Percentiles rank a stretch among this genome's conserved stretches.
Conservation (phyloP, 2,797 vertebrate genomes). For the Jordanella pulchra region DNA sequence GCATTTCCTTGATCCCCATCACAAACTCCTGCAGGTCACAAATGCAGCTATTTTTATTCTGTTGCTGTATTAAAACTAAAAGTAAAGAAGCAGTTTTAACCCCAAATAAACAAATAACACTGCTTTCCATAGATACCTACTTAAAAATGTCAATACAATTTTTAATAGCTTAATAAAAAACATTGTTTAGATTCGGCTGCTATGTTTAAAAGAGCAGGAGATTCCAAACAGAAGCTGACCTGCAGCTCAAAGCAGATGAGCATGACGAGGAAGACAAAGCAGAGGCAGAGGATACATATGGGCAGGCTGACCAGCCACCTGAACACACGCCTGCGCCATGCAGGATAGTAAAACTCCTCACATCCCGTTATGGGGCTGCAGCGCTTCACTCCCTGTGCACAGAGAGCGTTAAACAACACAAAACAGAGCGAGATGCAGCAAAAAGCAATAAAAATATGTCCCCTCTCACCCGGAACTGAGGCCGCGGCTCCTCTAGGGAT, state of each 20-base stretch:
- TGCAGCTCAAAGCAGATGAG: conserved; percentile 97
- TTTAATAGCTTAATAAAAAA: too few species aligned
- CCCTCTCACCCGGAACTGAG: conserved; percentile 91
- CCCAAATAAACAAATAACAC: too few species aligned
- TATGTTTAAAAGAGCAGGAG: not conserved
- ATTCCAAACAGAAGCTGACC: conserved; percentile 73
- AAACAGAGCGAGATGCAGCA: not conserved
- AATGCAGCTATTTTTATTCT: conserved; percentile 3
- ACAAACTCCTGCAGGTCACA: conserved; percentile 88
- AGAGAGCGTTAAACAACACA: not conserved
- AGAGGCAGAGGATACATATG: conserved; percentile 90
- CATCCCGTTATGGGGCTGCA: conserved; percentile 92
- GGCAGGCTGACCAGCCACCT: conserved; percentile 94
- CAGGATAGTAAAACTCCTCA: conserved; percentile 94
- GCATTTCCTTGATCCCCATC: conserved; percentile 91
- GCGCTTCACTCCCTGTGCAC: conserved; percentile 87
- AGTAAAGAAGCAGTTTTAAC: too few species aligned
- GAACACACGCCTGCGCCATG: conserved; percentile 93
- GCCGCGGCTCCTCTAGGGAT: conserved; percentile 91
- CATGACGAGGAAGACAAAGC: conserved; percentile 94
- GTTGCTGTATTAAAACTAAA: not conserved
- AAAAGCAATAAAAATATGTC: not conserved
- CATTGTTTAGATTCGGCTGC: not conserved
- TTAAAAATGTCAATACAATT: too few species aligned
- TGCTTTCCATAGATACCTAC: too few species aligned